Evolutionary conservation across 2,113 vertebrate genomes (phyloP), one percentile per base, ranked within the genome.

Genomic region (Phalacrocorax pelagicus): DNA sequence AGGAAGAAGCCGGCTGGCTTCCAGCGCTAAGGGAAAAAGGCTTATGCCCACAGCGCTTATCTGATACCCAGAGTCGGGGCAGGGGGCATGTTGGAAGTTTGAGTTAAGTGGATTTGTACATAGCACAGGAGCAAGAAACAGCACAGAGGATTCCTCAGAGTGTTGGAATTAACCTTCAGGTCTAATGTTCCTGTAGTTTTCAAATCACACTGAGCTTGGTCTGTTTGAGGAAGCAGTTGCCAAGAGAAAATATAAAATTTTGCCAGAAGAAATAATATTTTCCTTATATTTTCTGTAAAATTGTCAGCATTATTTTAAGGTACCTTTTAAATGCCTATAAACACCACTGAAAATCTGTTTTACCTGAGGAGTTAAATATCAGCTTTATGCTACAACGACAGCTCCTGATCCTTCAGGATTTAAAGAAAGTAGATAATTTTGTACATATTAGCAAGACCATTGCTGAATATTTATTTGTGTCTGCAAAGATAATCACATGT

Each of bases 41-140:
- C 49, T 74, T 70, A 40, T 36, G 13, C 65, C 47, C 55, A 55
- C 32, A 58, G 51, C 30, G 7, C 20, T 54, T 10, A 34, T 5
- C 10, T 66, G 38, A 73, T 55, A 54, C 58, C 0, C 2, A 61
- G 26, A 24, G 19, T 19, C 0, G 1, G 8, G 8, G 61, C 17
- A 7, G 44, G 6, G 44, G 44, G 38, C 38, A 38, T 46, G 44
- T 18, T 46, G 16, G 44, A 46, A 88, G 17, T 15, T 34, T 36
- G 32, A 86, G 47, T 95, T 59, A 42, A n/a, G 17, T 71, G 40
- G 38, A 11, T 67, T 84, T 88, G 26, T 73, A 11, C 10, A 24
- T 20, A n/a, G 29, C 0, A 0, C 34, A 44, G 27, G 24, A 62
- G 44, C 32, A 54, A 81, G 47, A 77, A 90, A 71, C 38, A 51